phyloP scores from a whole-genome alignment of 2,113 vertebrate species.

The Sclerurus mexicanus region DNA sequence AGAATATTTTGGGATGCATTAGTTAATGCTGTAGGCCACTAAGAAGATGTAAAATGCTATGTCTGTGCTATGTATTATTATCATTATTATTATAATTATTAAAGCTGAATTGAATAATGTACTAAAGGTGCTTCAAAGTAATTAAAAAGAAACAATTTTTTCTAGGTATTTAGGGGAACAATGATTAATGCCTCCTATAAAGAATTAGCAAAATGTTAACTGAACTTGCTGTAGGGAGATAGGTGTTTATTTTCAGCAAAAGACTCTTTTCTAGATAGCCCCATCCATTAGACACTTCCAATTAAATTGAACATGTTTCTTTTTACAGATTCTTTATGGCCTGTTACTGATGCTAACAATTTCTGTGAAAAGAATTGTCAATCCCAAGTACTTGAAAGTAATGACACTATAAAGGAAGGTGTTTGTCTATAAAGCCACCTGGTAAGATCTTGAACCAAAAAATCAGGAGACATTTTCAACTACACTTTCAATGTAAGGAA shows the following conservation, averaged over 20 bases:
- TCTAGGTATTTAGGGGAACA: background rate
- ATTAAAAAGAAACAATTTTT: constrained; percentile 33
- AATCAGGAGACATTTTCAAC: background rate
- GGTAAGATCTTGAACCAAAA: background rate
- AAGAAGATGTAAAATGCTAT: background rate
- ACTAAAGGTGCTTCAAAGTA: background rate
- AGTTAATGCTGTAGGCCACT: background rate
- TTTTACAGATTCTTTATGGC: background rate
- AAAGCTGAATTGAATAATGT: background rate
- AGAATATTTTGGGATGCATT: background rate
- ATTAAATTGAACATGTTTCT: background rate
- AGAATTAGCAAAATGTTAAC: background rate
- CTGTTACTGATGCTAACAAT: background rate
- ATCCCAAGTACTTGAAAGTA: background rate
- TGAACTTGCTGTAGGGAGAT: background rate
- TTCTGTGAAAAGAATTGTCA: background rate
- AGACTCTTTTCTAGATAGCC: background rate
- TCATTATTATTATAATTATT: background rate
- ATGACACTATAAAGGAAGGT: background rate
- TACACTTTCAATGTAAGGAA: background rate
- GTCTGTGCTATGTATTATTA: background rate
- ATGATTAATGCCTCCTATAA: background rate
- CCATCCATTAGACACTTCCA: background rate
- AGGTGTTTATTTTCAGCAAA: background rate
- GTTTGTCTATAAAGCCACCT: background rate